Evolutionary conservation across 2,888 invertebrate genomes (phyloP), one percentile per base, ranked within the genome.

Genomic region (Tenthredo distinguenda): DNA sequence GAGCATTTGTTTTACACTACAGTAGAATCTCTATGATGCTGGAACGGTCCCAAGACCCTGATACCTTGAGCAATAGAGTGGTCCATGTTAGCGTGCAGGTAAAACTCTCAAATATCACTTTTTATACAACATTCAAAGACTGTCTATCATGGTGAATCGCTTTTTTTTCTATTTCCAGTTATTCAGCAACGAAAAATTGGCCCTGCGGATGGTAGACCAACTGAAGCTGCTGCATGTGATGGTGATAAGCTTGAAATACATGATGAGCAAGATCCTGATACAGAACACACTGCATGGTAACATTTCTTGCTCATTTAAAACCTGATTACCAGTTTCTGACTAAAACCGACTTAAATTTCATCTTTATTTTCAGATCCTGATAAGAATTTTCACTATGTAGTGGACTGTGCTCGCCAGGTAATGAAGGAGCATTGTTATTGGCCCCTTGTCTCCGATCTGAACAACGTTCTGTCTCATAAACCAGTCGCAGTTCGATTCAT

Each of bases 401-500:
- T 99, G 79, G 98, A 99, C 93, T 99, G 99, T 93, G 97, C 97
- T 18, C 95, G 97, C 88, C 95, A 97, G 86, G 97, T 99, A 34
- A 99, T 99, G 98, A 98, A 98, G 94, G 98, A 99, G 92, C 99
- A 99, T 93, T 99, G 99, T 94, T 99, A 99, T 93, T 99, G 99
- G 99, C 99, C 99, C 0, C 95, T 99, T 9, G 98, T 99, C 55
- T 99, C 98, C 0, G 99, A 99, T 94, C 96, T 99, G 89, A 99
- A 99, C 92, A 99, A 99, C 93, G 97, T 99, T 83, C 95, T 99
- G 21, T 98, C 98, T 0, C 99, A 99, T 92, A 96, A 96, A 91
- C 97, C 97, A 21, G 98, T 99, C 4, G 99, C 99, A 21, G 94
- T 98, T 89, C 96, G 97, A 91, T 99, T 99, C 92, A 95, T 99